Evolutionary conservation across 2,113 vertebrate species (phyloP).

Genomic region (Zapus hudsonius): DNA sequence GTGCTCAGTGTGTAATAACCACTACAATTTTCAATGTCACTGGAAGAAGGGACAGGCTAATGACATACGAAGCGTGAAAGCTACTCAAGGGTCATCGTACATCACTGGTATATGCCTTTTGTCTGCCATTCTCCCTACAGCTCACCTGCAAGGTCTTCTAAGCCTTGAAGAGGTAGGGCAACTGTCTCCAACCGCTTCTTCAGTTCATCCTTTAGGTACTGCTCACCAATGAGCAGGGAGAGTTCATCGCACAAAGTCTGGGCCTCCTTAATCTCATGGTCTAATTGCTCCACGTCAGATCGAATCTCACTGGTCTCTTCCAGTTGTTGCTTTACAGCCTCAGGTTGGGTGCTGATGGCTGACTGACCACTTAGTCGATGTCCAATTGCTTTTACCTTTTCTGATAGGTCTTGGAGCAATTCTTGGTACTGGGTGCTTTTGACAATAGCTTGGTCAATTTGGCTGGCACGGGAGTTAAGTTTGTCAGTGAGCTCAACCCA

Average conservation of each 20-base stretch:
- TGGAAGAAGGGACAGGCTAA: background rate
- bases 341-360: conserved; percentile 93
- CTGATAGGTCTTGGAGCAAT: conserved; percentile 90
- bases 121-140: conserved; percentile 20
- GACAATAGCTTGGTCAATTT: conserved; percentile 94
- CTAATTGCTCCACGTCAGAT: conserved; percentile 92
- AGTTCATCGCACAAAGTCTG: conserved; percentile 92
- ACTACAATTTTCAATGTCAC: background rate
- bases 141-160: conserved; percentile 96
- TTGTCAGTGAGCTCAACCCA: conserved; percentile 92
- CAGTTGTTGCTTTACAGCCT: conserved; percentile 93
- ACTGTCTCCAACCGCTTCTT: conserved; percentile 94
- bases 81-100: background rate
- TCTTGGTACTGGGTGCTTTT: conserved; percentile 94
- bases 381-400: conserved; percentile 89
- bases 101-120: conserved; percentile 17
- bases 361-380: conserved; percentile 91
- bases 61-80: background rate
- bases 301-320: conserved; percentile 97
- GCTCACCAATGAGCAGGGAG: conserved; percentile 93
- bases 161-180: conserved; percentile 91
- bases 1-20: background rate
- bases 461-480: conserved; percentile 91
- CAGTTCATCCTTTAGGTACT: conserved; percentile 96
- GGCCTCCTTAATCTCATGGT: conserved; percentile 90